Conservation (phyloP, 2,113 vertebrate species). For the Macheiramphus alcinus region DNA sequence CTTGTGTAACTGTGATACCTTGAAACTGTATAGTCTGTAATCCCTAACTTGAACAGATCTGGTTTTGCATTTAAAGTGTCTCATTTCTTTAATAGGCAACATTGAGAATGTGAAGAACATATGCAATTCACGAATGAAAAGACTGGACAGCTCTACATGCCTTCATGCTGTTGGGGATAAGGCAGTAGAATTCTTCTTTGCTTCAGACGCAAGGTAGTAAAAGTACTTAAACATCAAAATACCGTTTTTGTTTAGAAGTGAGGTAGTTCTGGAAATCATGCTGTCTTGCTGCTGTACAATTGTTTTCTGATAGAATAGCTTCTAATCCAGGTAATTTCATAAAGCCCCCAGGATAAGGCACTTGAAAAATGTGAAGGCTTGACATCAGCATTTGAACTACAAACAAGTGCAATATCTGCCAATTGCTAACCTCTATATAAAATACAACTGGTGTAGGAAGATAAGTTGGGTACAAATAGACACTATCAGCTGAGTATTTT, state of each 20-base stretch:
- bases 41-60: not conserved
- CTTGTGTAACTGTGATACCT: not conserved
- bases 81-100: constrained; percentile 53
- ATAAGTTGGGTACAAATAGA: not conserved
- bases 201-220: constrained; percentile 93
- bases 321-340: not conserved
- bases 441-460: not conserved
- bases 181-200: constrained; percentile 94
- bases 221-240: not conserved
- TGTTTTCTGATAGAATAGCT: not conserved
- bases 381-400: not conserved
- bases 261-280: not conserved
- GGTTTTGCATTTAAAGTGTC: not conserved
- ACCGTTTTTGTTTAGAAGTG: not conserved
- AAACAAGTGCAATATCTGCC: not conserved
- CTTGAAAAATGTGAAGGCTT: not conserved
- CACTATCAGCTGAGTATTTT: not conserved
- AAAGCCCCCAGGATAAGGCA: not conserved
- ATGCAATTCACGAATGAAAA: constrained; percentile 73
- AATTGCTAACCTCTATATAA: not conserved
- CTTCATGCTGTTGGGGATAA: constrained; percentile 83
- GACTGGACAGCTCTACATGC: constrained; percentile 75
- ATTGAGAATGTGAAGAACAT: constrained; percentile 75
- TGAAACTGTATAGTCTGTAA: not conserved
- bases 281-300: not conserved